Evolutionary conservation across 1,140 invertebrate species (phyloP).

Genomic region (Coptotermes formosanus): DNA sequence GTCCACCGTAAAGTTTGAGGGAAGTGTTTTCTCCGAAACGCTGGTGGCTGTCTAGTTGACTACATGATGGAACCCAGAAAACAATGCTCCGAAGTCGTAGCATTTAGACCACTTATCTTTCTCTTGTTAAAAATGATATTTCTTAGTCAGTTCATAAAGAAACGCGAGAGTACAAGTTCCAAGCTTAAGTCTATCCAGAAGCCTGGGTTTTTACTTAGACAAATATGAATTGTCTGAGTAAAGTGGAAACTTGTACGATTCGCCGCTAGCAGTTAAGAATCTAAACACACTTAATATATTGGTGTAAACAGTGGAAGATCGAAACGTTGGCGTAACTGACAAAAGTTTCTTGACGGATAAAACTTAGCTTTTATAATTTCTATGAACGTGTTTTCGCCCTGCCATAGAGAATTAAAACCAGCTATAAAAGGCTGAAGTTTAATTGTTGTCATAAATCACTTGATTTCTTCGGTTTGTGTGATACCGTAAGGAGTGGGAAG

Average conservation of each 20-base stretch:
- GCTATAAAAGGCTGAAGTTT: background rate
- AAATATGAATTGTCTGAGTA: background rate
- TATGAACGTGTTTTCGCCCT: background rate
- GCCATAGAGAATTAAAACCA: background rate
- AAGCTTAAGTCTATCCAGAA: background rate
- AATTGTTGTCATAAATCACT: background rate
- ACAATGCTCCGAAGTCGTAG: no score
- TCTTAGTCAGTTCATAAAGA: background rate
- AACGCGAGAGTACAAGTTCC: background rate
- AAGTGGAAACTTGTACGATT: background rate
- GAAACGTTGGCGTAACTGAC: background rate
- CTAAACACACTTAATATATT: constrained; percentile 5
- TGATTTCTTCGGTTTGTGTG: background rate
- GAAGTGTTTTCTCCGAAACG: no score
- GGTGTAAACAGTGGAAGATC: background rate
- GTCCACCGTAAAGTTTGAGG: no score
- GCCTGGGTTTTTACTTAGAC: background rate
- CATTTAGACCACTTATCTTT: background rate
- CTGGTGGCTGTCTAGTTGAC: no score
- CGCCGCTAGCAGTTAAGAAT: background rate
- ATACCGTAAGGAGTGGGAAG: no score
- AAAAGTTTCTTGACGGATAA: constrained; percentile 4
- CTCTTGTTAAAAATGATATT: background rate
- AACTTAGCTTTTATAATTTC: constrained; percentile 15
- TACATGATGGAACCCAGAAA: no score